Evolutionary conservation across 2,888 invertebrate species (phyloP).

Genomic region (Seira ritae): DNA sequence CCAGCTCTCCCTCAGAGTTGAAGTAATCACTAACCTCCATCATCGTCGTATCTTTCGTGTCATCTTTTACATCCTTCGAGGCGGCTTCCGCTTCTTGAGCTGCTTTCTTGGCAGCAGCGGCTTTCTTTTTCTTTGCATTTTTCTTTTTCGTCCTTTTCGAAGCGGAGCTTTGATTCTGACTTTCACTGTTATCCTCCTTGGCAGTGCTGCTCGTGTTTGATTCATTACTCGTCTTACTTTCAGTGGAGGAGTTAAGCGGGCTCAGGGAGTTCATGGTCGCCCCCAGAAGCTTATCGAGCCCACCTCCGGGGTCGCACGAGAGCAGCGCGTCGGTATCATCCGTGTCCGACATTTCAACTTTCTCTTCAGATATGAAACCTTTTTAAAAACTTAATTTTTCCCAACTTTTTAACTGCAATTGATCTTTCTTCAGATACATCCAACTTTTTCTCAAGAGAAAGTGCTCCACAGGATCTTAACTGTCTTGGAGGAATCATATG

Average conservation of each 20-base stretch:
- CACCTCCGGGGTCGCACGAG: conserved; percentile 59
- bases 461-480: background rate
- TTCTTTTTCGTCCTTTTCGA: too few relatives aligned
- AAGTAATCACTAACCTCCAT: conserved; percentile 65
- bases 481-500: too few relatives aligned
- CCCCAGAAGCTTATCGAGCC: conserved; percentile 55
- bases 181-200: too few relatives aligned
- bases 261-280: conserved; percentile 17
- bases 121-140: too few relatives aligned
- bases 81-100: too few relatives aligned
- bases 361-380: background rate
- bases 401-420: background rate
- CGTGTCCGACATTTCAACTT: conserved; percentile 68
- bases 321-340: conserved; percentile 70
- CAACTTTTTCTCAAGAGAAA: background rate
- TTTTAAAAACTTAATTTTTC: background rate
- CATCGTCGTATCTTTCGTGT: too few relatives aligned
- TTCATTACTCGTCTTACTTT: too few relatives aligned
- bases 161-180: too few relatives aligned
- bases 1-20: conserved; percentile 66
- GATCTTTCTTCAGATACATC: background rate
- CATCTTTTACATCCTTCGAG: too few relatives aligned
- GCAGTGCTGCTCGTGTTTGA: too few relatives aligned
- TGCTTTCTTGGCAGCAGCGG: too few relatives aligned
- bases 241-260: too few relatives aligned